Base-by-base conservation (phyloP, 1,140 invertebrate species). In the Drosophila eugracilis region DNA sequence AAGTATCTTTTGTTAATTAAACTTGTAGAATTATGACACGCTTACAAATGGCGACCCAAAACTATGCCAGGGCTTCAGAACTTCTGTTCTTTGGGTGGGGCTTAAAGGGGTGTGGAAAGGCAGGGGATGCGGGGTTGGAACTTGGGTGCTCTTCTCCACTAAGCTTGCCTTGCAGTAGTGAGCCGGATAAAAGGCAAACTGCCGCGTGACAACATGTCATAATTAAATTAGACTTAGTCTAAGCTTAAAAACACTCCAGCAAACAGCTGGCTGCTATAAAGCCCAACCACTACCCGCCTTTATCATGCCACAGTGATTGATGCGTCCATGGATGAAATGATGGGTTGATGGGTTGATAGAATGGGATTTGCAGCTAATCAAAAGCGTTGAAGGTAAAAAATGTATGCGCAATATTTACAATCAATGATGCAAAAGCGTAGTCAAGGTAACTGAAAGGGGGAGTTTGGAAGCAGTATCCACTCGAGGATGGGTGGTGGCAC, bases 1-100 rank as follows among this genome's bases (percentile, higher is more conserved):
- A 88, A 85, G 83, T 81, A 86, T 86, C 83, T 89, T 88, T 88
- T 83, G 83, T 88, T 88, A 88, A 88, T 88, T 88, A 88, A 88
- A 88, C 83, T 88, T 88, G 78, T 88, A 76, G 78, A 89, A 89
- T 88, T 88, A 88, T 88, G 78, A 83, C 83, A 88, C 81, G 83
- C 65, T 57, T 54, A 67, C 59, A 78, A 78, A 76, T 80, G 73
- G 77, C 60, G 55, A 60, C 54, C 47, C 50, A 45, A 78, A 85
- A 84, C 79, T 85, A 84, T 84, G 79, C 70, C 78, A 78, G 49
- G 71, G 48, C 60, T 41, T 26, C 50, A 42, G 36, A 59, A 78
- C 53, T 67, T 62, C 39, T 42, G 41, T 32, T 42, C 7, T 39
- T 14, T 39, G 24, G n/a, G n/a, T n/a, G n/a, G n/a, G n/a, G n/a